Evolutionary conservation across 1,140 invertebrate genomes (phyloP).

Genomic region (Choristoneura fumiferana): DNA sequence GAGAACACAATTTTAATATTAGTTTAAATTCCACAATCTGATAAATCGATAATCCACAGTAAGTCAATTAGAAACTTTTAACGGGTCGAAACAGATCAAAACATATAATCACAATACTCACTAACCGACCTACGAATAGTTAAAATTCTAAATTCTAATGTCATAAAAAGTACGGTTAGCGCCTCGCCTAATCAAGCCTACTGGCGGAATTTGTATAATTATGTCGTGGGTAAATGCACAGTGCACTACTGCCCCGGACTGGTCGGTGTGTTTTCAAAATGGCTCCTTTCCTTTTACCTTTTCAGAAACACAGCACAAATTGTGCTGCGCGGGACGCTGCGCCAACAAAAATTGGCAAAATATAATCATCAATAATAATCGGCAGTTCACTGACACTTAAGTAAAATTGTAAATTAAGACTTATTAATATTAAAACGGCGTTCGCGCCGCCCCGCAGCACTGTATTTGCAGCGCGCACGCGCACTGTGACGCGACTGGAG

Average conservation of each 20-base stretch:
- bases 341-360: conserved; percentile 33
- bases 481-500: conserved; percentile 61
- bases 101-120: conserved; percentile 61
- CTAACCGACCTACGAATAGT: conserved; percentile 57
- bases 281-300: conserved; percentile 83
- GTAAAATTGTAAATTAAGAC: conserved; percentile 21
- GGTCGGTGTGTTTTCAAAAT: conserved; percentile 84
- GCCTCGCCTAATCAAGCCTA: conserved; percentile 45
- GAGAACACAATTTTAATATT: conserved; percentile 63
- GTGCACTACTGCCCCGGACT: conserved; percentile 64
- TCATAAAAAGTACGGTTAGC: conserved; percentile 54
- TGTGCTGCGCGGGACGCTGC: conserved; percentile 53
- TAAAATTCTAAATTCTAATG: conserved; percentile 56
- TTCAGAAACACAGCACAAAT: conserved; percentile 85
- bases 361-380: conserved; percentile 42
- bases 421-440: conserved; percentile 27
- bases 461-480: conserved; percentile 62
- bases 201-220: conserved; percentile 41
- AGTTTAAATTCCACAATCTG: conserved; percentile 73
- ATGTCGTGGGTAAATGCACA: conserved; percentile 60
- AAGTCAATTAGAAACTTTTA: conserved; percentile 54
- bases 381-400: conserved; percentile 43
- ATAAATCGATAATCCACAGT: conserved; percentile 67
- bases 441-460: conserved; percentile 40
- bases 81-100: conserved; percentile 61